Conservation (phyloP, 2,888 invertebrate genomes). For the Drosophila nr. medialis region DNA sequence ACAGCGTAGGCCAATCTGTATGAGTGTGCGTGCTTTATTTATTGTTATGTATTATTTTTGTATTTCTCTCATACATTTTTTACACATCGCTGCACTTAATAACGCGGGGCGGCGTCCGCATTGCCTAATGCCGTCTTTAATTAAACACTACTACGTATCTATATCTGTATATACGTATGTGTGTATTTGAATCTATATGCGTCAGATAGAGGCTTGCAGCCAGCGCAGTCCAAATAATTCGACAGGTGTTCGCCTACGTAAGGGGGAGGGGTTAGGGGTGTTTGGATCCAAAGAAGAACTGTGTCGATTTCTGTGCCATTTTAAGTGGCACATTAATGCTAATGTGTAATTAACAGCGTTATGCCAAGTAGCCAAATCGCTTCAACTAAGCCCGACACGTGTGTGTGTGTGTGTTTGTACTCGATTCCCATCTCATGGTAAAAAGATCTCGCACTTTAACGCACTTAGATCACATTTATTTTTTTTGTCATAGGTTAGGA, state of each 20-base stretch:
- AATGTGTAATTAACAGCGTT: conserved; percentile 57
- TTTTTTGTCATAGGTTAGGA: conserved; percentile 15
- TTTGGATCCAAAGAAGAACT: conserved; percentile 37
- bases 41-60: conserved; percentile 47
- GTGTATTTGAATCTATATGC: conserved; percentile 12
- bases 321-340: conserved; percentile 49
- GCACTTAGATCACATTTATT: conserved; percentile 38
- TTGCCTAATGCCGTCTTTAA: conserved; percentile 57
- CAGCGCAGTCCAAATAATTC: conserved; percentile 21
- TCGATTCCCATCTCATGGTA: not conserved
- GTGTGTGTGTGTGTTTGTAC: not conserved
- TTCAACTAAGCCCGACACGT: not conserved
- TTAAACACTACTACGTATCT: conserved; percentile 31
- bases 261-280: not conserved
- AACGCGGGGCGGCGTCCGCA: conserved; percentile 57
- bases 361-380: conserved; percentile 32
- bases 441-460: conserved; percentile 17
- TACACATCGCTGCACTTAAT: conserved; percentile 74
- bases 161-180: conserved; percentile 16
- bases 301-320: conserved; percentile 36
- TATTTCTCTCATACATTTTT: conserved; percentile 52
- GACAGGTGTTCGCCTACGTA: conserved; percentile 29
- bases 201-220: conserved; percentile 16
- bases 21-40: conserved; percentile 21
- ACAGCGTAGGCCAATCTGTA: not conserved